Evolutionary conservation across 2,113 vertebrate species (phyloP).

Genomic region (Canis aureus): DNA sequence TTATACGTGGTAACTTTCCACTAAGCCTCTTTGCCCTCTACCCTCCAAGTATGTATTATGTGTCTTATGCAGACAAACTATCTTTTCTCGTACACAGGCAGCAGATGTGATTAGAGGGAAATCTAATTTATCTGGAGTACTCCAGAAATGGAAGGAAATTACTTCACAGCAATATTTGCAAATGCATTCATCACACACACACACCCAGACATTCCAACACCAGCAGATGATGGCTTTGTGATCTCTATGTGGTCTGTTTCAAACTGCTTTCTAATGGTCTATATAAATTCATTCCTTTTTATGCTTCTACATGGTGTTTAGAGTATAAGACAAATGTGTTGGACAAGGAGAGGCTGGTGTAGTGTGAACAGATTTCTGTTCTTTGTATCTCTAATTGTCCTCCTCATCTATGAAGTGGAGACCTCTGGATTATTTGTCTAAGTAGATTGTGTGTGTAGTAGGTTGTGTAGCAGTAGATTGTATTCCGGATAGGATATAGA

Average conservation of each 20-base stretch:
- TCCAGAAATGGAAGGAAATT: conserved; percentile 89
- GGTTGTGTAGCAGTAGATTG: no score
- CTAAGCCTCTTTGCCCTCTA: conserved; percentile 59
- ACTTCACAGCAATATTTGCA: conserved; percentile 90
- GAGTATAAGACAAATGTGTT: conserved; percentile 50
- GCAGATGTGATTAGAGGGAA: conserved; percentile 89
- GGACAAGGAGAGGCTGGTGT: not conserved
- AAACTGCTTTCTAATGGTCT: conserved; percentile 84
- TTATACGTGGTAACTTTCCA: conserved; percentile 43
- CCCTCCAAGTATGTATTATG: conserved; percentile 73
- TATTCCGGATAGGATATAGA: not conserved
- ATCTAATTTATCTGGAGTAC: conserved; percentile 91
- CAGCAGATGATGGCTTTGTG: conserved; percentile 83
- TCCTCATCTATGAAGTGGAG: not conserved
- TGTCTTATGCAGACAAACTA: conserved; percentile 84
- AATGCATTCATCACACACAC: conserved; percentile 88
- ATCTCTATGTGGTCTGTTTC: conserved; percentile 86
- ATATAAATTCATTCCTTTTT: conserved; percentile 60
- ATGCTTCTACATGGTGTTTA: conserved; percentile 47
- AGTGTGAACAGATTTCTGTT: not conserved
- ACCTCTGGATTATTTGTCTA: not conserved
- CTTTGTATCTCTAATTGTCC: conserved; percentile 1
- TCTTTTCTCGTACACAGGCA: conserved; percentile 86
- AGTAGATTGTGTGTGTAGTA: not conserved
- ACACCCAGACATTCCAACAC: conserved; percentile 84